Percentiles rank a stretch among this genome's conserved stretches.
phyloP scores from a whole-genome alignment of 2,113 vertebrate species.

The Istiophorus platypterus region DNA sequence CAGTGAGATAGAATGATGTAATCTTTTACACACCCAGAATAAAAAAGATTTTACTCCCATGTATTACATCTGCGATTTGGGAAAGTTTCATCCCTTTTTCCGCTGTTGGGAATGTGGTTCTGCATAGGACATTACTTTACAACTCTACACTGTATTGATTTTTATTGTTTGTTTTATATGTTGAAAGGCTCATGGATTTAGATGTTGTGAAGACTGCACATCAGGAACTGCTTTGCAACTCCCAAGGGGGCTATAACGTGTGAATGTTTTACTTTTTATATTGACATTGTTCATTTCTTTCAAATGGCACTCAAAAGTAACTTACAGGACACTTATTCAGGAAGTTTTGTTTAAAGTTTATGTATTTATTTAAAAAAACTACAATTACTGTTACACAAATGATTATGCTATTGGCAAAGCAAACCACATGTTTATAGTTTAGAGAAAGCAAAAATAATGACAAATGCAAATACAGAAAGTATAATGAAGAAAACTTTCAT shows the following conservation, averaged over 20 bases:
- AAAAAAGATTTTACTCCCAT: neutral
- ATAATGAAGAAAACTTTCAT: conserved; percentile 48
- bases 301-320: neutral
- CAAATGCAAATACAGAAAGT: conserved; percentile 51
- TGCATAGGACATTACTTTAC: neutral
- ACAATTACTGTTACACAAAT: conserved; percentile 37
- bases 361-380: conserved; percentile 59
- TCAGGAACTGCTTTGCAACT: neutral
- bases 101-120: no score
- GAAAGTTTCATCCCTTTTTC: neutral
- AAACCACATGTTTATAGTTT: conserved; percentile 40
- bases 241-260: neutral
- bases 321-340: neutral
- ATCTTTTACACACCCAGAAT: conserved; percentile 8
- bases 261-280: neutral
- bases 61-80: neutral
- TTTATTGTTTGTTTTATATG: neutral
- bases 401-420: conserved; percentile 44
- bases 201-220: neutral
- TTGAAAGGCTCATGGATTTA: neutral
- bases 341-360: conserved; percentile 42
- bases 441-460: conserved; percentile 32
- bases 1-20: neutral
- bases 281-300: neutral
- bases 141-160: neutral